phyloP scores from a whole-genome alignment of 2,888 invertebrate species.

The Odontocerum albicorne region DNA sequence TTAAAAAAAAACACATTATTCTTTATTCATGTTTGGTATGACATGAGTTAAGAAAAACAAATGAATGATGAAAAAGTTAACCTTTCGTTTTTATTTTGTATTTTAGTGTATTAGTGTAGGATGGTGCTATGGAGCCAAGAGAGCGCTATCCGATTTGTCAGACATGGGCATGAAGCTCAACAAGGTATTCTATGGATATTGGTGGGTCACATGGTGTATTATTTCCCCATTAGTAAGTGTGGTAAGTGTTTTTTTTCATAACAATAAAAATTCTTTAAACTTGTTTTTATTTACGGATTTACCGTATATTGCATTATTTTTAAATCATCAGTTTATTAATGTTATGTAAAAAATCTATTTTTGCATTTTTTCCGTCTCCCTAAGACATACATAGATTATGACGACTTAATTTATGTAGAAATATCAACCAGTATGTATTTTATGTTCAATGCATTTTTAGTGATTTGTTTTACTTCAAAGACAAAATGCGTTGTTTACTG shows the following conservation, averaged over 20 bases:
- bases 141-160: conserved; percentile 59
- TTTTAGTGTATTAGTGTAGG: conserved; percentile 59
- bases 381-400: no score
- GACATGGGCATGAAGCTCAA: conserved; percentile 68
- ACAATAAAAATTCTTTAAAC: not conserved
- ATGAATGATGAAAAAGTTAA: not conserved
- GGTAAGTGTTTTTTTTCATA: conserved; percentile 53
- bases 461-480: no score
- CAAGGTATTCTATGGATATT: conserved; percentile 61
- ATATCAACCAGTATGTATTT: no score
- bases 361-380: no score
- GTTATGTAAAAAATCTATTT: no score
- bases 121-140: conserved; percentile 69
- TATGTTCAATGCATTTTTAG: no score
- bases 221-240: conserved; percentile 69
- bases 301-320: no score
- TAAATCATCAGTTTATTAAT: no score
- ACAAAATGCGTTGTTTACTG: no score
- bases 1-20: not conserved
- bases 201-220: conserved; percentile 73
- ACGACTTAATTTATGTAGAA: no score
- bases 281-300: not conserved
- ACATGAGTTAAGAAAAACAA: not conserved
- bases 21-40: not conserved
- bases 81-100: not conserved